Base-by-base conservation (phyloP, 92 coral and sea anemone genomes). In the Anthopleura xanthogrammica region DNA sequence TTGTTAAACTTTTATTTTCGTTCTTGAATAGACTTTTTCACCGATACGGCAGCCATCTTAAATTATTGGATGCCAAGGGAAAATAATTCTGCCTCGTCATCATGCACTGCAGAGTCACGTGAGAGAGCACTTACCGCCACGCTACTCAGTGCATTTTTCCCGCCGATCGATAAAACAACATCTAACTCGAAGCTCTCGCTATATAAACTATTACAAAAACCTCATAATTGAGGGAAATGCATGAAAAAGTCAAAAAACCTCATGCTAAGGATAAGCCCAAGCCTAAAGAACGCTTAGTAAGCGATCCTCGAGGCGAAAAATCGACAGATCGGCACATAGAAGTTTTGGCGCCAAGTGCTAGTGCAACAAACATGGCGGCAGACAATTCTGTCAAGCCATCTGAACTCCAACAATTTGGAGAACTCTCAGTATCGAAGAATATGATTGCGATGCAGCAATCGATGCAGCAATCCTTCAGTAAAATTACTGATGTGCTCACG, bases 361-460 rank as follows among this genome's bases (percentile, higher is more conserved):
- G 29, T n/a, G 12, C 56, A 52, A 52, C 56, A 52, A 77, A 77
- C 60, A 77, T 42, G 80, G 80, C 80, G 23, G 48, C 58, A 39
- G 60, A 77, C 41, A 42, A 42, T 77, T 42, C 80, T 46, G 80
- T 62, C 24, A 77, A 77, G 80, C 80, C 80, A 77, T 14, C 80
- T n/a, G 80, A 77, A 77, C 80, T 77, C 80, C 80, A 77, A 77
- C 80, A 77, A 77, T 77, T 77, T 77, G 80, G 80, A 42, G 80
- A 77, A 56, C 41, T 77, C 29, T n/a, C n/a, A n/a, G 16, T 77
- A 77, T 77, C 80, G n/a, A 56, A 77, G 41, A 77, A 46, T 60
- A 77, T 77, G 80, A 42, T 77, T 42, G 80, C 80, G 48, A 77
- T 77, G 80, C 80, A 77, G 60, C 60, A 60, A 77, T 42, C 80